Conservation (phyloP, 2,113 vertebrate species). For the Propithecus coquereli region DNA sequence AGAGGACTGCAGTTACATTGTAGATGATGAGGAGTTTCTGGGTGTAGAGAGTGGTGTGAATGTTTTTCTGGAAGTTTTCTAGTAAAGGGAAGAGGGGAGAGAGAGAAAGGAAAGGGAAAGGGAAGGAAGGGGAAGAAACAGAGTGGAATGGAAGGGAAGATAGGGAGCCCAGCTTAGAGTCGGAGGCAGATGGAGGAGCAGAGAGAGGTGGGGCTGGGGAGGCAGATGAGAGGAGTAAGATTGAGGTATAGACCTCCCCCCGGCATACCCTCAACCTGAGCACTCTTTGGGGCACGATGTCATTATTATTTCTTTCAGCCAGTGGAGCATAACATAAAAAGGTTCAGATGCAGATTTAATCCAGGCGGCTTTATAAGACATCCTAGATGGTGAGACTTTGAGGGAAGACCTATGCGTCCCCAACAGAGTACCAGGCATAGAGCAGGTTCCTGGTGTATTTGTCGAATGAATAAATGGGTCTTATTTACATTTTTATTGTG, state of each 20-base stretch:
- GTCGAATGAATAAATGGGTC: constrained; percentile 63
- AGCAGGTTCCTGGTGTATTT: not conserved
- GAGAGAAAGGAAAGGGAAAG: not conserved
- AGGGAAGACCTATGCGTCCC: not conserved
- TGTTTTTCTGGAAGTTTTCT: not conserved
- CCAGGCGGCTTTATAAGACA: not conserved
- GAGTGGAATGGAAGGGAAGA: not conserved
- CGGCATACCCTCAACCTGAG: not conserved
- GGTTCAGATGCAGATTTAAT: not conserved
- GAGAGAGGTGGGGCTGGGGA: not conserved
- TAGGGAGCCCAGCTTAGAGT: not conserved
- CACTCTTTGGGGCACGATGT: not conserved
- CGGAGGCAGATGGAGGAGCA: not conserved
- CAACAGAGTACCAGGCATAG: not conserved
- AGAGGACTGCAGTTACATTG: not conserved
- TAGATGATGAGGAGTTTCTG: not conserved
- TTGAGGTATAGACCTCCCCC: not conserved
- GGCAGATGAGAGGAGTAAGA: not conserved
- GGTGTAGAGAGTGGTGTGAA: not conserved
- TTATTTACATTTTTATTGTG: constrained; percentile 66
- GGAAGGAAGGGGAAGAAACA: not conserved
- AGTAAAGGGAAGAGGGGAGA: not conserved
- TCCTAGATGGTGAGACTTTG: not conserved
- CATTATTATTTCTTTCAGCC: not conserved
- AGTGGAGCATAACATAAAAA: not conserved